Conservation (phyloP, 2,797 vertebrate genomes). For the Psittacula echo region DNA sequence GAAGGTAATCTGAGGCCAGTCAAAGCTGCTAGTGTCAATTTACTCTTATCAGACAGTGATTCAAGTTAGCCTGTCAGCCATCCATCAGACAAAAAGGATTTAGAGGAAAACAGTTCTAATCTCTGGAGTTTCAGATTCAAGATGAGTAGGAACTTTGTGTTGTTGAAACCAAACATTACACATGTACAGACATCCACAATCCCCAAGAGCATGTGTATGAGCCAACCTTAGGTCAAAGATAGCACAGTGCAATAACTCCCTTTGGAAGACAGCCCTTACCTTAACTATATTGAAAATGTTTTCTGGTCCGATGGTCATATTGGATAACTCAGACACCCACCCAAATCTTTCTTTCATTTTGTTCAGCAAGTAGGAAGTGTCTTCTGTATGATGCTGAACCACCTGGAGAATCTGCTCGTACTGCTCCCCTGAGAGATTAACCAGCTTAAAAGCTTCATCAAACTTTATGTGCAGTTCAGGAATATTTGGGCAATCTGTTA, state of each 20-base stretch:
- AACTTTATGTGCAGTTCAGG: conserved; percentile 86
- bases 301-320: conserved; percentile 67
- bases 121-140: conserved; percentile 24
- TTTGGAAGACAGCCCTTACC: conserved; percentile 73
- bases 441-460: conserved; percentile 84
- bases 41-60: conserved; percentile 4
- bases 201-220: neutral
- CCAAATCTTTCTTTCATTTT: conserved; percentile 87
- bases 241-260: neutral
- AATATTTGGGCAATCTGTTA: conserved; percentile 86
- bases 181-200: neutral
- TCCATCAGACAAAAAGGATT: conserved; percentile 37
- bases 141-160: neutral
- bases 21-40: conserved; percentile 22
- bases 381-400: conserved; percentile 84
- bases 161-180: neutral
- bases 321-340: conserved; percentile 87
- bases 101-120: conserved; percentile 33
- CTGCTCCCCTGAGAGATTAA: conserved; percentile 86
- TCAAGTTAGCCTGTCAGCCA: conserved; percentile 30
- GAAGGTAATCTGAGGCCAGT: conserved; percentile 2
- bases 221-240: neutral
- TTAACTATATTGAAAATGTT: conserved; percentile 84
- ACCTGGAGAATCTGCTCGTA: conserved; percentile 87
- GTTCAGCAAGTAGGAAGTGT: conserved; percentile 83